Evolutionary conservation across 2,113 vertebrate species (phyloP).

Genomic region (human): GRCh38 chr9:100785001-100785500

Average conservation of each 20-base stretch:
- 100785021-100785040: constrained; percentile 10
- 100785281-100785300: not conserved
- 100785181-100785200: not conserved
- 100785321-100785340: constrained; percentile 1
- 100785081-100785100: constrained; percentile 55
- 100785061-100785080: constrained; percentile 35
- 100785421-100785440: not conserved
- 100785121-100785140: constrained; percentile 23
- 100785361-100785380: not conserved
- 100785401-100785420: not conserved
- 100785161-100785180: constrained; percentile 35
- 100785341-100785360: not conserved
- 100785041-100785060: constrained; percentile 54
- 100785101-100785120: not conserved
- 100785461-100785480: not conserved
- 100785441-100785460: not conserved
- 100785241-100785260: not conserved
- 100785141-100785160: constrained; percentile 27
- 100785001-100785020: constrained; percentile 33
- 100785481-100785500: constrained; percentile 5
- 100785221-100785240: constrained; percentile 17
- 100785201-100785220: not conserved
- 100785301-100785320: not conserved
- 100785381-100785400: not conserved
- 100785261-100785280: not conserved